Evolutionary conservation across 2,113 vertebrate species (phyloP).

Genomic region (Corythornis vintsioides): DNA sequence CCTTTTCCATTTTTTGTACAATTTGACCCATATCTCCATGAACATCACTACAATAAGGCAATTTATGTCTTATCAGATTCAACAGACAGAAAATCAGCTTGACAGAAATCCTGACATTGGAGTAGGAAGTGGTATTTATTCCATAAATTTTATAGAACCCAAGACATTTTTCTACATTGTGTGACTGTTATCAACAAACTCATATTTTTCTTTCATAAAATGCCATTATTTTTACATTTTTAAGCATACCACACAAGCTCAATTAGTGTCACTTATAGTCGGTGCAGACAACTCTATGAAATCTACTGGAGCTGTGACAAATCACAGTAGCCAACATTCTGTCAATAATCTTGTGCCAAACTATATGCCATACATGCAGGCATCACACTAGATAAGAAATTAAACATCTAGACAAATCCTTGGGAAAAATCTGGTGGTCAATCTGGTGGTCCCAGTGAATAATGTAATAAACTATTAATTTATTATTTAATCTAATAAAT

Average conservation of each 20-base stretch:
- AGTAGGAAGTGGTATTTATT: background rate
- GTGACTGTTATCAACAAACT: rapidly evolving
- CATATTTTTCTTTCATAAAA: background rate
- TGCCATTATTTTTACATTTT: background rate
- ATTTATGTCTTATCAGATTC: background rate
- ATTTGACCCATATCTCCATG: background rate
- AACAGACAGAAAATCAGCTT: background rate
- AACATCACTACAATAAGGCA: background rate
- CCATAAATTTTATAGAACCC: background rate
- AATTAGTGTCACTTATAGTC: background rate
- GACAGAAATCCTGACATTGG: background rate
- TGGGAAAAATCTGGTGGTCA: background rate
- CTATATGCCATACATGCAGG: background rate
- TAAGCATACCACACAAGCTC: background rate
- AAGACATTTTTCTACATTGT: background rate
- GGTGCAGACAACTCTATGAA: background rate
- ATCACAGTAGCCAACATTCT: background rate
- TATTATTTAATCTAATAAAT: background rate
- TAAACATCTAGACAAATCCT: background rate
- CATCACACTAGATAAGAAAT: background rate
- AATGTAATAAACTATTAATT: background rate
- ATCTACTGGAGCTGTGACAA: background rate
- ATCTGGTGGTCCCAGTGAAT: background rate
- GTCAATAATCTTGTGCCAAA: background rate
- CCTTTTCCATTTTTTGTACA: background rate